A percentile compares a stretch with the other conserved stretches of the same genome.
Conservation (phyloP, 2,888 invertebrate species). For the Silvanus unidentatus region DNA sequence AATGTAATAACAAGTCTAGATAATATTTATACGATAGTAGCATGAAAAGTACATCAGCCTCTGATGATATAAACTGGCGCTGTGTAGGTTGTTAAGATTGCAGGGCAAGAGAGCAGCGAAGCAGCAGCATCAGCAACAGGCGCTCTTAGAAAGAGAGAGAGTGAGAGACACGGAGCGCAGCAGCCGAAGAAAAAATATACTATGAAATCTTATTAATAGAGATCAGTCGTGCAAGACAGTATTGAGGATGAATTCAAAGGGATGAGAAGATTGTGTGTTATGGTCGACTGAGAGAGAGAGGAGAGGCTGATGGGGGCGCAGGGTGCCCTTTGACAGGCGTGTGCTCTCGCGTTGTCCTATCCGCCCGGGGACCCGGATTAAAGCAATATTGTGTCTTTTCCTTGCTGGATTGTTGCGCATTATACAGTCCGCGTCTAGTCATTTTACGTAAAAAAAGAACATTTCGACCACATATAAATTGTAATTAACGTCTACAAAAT, state of each 20-base stretch:
- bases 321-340: slow-evolving; percentile 31
- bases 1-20: too few relatives aligned
- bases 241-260: slow-evolving; percentile 7
- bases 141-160: too few relatives aligned
- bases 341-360: slow-evolving; percentile 25
- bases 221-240: slow-evolving; percentile 5
- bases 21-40: too few relatives aligned
- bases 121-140: too few relatives aligned
- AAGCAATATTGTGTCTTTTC: slow-evolving; percentile 39
- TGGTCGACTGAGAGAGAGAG: slow-evolving; percentile 6
- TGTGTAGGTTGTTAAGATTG: too few relatives aligned
- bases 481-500: neutral
- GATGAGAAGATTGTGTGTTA: neutral
- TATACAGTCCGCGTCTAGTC: neutral
- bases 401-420: slow-evolving; percentile 23
- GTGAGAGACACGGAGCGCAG: too few relatives aligned
- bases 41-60: too few relatives aligned
- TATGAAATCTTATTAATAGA: slow-evolving; percentile 19
- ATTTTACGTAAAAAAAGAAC: neutral
- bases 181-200: slow-evolving; percentile 13
- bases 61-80: too few relatives aligned
- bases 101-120: too few relatives aligned
- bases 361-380: slow-evolving; percentile 30
- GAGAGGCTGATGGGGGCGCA: slow-evolving; percentile 5
- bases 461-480: slow-evolving; percentile 2